A percentile compares a stretch with the other conserved stretches of the same genome.
Evolutionary conservation across 2,113 vertebrate species (phyloP).

Genomic region (Hyla sarda): DNA sequence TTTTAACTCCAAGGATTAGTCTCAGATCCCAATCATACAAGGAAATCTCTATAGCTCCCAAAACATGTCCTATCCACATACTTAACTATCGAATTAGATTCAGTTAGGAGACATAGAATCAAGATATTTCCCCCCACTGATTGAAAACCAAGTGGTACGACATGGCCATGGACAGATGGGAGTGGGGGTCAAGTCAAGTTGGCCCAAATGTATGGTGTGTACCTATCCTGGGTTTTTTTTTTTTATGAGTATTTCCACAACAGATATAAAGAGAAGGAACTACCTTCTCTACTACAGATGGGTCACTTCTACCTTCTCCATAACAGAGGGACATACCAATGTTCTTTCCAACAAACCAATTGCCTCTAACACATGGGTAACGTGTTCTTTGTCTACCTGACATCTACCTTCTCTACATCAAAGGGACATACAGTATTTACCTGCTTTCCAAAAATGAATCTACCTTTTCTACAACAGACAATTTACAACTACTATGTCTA

Average conservation of each 20-base stretch:
- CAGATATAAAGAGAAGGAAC: neutral
- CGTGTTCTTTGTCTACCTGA: too few species aligned
- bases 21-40: neutral
- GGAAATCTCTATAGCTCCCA: neutral
- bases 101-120: neutral
- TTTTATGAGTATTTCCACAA: neutral
- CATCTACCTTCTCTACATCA: too few species aligned
- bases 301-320: neutral
- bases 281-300: neutral
- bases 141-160: neutral
- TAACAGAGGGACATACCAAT: neutral
- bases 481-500: neutral
- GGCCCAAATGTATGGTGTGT: too few species aligned
- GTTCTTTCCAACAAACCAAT: too few species aligned
- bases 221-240: neutral
- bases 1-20: slow-evolving; percentile 57
- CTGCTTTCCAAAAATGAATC: too few species aligned
- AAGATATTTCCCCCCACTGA: neutral
- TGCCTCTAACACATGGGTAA: too few species aligned
- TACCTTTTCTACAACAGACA: too few species aligned
- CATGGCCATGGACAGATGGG: neutral
- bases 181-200: neutral
- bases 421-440: too few species aligned
- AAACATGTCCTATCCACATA: neutral
- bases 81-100: neutral